A percentile compares a stretch with the other conserved stretches of the same genome.
These are phyloP conservation scores for Saccopteryx bilineata DNA, from an alignment of 2,113 vertebrate species.

Conservation along the genomic window DNA sequence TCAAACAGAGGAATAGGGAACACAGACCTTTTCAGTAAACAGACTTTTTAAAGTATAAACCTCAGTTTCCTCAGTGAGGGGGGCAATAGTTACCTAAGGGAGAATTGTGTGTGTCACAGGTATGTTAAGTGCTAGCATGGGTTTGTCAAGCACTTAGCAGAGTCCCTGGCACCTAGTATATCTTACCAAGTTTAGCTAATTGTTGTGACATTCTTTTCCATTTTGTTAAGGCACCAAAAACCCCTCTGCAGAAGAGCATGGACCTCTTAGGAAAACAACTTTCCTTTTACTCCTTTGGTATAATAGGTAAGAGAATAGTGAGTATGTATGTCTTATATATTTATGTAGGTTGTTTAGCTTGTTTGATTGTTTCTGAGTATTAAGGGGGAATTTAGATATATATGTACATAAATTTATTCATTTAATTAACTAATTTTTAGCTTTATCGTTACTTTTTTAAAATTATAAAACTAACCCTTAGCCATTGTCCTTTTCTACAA, in stretches of 20 bases:
- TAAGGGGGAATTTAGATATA: neutral
- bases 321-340: slow-evolving; percentile 63
- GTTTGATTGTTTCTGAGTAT: slow-evolving; percentile 26
- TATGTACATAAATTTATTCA: neutral
- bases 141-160: neutral
- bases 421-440: neutral
- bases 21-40: neutral
- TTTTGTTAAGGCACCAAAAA: slow-evolving; percentile 95
- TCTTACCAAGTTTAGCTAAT: neutral
- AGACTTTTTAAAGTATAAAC: neutral
- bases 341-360: neutral
- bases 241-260: slow-evolving; percentile 99
- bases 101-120: neutral
- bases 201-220: slow-evolving; percentile 52
- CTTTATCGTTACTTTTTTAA: neutral
- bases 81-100: neutral
- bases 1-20: neutral
- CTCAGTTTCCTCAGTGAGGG: neutral
- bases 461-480: neutral
- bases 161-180: neutral
- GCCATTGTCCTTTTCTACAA: neutral
- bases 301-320: slow-evolving; percentile 93
- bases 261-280: slow-evolving; percentile 98
- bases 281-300: slow-evolving; percentile 98
- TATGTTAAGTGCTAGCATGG: neutral